These are phyloP conservation scores for Calliphora vicina DNA, from an alignment of 1,140 invertebrate species.

Conservation along the genomic window DNA sequence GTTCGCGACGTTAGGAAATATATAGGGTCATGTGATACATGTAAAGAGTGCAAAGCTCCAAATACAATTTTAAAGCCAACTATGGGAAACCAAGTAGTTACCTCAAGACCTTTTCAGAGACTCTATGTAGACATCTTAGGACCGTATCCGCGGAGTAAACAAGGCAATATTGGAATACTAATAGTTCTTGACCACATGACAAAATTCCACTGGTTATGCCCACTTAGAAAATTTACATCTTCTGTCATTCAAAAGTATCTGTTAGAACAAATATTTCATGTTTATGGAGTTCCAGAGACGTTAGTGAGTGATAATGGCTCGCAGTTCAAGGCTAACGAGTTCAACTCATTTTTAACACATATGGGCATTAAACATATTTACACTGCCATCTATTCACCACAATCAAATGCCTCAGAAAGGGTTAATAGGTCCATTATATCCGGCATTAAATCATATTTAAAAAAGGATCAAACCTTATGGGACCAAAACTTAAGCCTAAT, in stretches of 20 bases:
- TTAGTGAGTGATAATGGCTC: neutral
- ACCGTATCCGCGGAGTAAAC: neutral
- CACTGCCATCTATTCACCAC: too few species aligned
- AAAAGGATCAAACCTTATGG: neutral
- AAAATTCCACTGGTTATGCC: too few species aligned
- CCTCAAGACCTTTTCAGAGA: neutral
- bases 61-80: neutral
- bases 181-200: too few species aligned
- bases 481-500: neutral
- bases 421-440: neutral
- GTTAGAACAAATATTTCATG: neutral
- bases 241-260: neutral
- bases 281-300: neutral
- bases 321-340: too few species aligned
- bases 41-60: too few species aligned
- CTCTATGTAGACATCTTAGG: neutral
- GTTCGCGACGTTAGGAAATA: too few species aligned
- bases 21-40: too few species aligned
- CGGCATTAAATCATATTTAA: neutral
- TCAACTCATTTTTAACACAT: neutral
- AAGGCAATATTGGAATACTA: neutral
- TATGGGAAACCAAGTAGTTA: neutral
- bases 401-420: neutral
- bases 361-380: neutral
- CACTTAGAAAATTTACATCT: neutral